Base-by-base conservation (phyloP, 2,888 invertebrate species). In the Stegophylla sp. region DNA sequence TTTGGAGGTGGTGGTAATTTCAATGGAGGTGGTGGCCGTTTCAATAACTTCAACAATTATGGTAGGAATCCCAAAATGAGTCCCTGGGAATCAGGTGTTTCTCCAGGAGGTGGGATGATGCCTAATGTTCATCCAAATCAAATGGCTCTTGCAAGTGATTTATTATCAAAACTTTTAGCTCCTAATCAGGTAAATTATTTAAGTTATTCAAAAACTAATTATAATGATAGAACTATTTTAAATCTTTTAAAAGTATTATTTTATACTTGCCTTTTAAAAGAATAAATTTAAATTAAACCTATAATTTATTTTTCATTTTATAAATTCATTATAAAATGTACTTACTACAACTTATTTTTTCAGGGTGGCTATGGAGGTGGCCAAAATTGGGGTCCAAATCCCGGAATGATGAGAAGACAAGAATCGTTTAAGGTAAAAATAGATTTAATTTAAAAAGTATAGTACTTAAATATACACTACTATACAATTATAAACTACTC, bases 41-140 rank as follows among this genome's bases (percentile, higher is more conserved):
- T 59, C 61, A 79, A 61, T 13, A 79, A 71, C 23, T 79, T 26
- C n/a, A 71, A 61, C 26, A 71, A 17, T 26, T 79, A 79, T 59
- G 61, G 61, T 23, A 71, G 79, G 17, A 79, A 63, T 48, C 79
- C 79, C 0, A 79, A 79, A 13, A 63, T 79, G 79, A 79, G 71
- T 17, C 79, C 79, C 61, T 79, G 79, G 79, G 79, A 79, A 51
- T 71, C 79, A 10, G 79, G 79, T 48, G 79, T 79, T 15, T 61
- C 79, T 26, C 79, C 79, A 23, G 79, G 79, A 43, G 79, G 71
- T 61, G 77, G 77, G 0, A 71, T 79, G 61, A 79, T 79, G 79
- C 79, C 79, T 1, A 79, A 79, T 71, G 71, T 79, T 63, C 79
- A 71, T 63, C 79, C 79, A 3, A 71, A 69, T 79, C 79, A 79